Percentiles rank a stretch among this genome's conserved stretches.
These are phyloP conservation scores for Dermolepida albohirtum DNA, from an alignment of 2,888 invertebrate species.

Conservation along the genomic window DNA sequence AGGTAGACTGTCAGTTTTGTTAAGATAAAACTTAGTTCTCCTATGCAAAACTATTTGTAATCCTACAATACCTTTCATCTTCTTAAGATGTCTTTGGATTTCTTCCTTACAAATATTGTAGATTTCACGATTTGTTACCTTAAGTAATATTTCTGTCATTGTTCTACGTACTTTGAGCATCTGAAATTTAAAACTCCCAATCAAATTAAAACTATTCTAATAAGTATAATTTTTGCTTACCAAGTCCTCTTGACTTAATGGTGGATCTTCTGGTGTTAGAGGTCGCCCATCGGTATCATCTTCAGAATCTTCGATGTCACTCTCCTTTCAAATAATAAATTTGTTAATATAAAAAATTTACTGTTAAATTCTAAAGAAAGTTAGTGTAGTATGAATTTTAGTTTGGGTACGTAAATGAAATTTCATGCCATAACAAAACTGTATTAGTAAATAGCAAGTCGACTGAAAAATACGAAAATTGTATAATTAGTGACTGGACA, in stretches of 20 bases:
- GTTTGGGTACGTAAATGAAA: too few relatives aligned
- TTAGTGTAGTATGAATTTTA: too few relatives aligned
- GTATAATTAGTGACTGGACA: too few relatives aligned
- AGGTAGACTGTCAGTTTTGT: not conserved
- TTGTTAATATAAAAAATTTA: not conserved
- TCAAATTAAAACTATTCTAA: not conserved
- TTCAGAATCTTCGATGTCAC: constrained; percentile 67
- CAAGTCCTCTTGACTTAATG: constrained; percentile 68
- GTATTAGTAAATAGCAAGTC: too few relatives aligned
- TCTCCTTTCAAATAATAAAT: constrained; percentile 54
- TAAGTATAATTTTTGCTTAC: constrained; percentile 63
- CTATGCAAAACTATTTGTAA: constrained; percentile 27
- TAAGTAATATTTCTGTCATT: constrained; percentile 93
- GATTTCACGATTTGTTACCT: constrained; percentile 94
- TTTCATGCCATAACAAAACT: too few relatives aligned
- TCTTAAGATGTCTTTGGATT: constrained; percentile 77
- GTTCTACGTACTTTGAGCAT: constrained; percentile 89
- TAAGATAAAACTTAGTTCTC: not conserved
- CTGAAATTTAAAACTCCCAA: constrained; percentile 65
- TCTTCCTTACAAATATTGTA: constrained; percentile 86
- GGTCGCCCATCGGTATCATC: constrained; percentile 64
- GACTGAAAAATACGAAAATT: too few relatives aligned
- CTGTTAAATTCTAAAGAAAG: too few relatives aligned
- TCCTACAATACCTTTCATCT: constrained; percentile 79
- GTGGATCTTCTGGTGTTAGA: constrained; percentile 51